Percentiles rank a stretch among this genome's conserved stretches.
Conservation (phyloP, 2,888 invertebrate species). For the Amphipoea lucens region DNA sequence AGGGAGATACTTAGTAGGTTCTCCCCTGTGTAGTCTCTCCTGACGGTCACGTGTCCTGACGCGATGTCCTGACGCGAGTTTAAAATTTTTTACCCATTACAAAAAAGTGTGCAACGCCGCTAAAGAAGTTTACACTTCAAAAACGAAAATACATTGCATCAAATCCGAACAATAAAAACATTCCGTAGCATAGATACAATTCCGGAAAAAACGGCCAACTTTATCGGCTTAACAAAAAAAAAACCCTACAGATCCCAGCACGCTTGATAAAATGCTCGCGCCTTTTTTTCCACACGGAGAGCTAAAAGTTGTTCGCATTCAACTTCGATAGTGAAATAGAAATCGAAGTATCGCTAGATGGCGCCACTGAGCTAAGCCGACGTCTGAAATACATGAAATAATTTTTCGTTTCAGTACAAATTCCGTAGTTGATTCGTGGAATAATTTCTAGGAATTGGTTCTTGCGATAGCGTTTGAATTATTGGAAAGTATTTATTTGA, state of each 20-base stretch:
- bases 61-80: too few relatives aligned
- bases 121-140: too few relatives aligned
- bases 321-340: slow-evolving; percentile 50
- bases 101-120: too few relatives aligned
- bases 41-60: too few relatives aligned
- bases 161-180: slow-evolving; percentile 21
- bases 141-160: not conserved
- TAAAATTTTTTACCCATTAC: too few relatives aligned
- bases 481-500: slow-evolving; percentile 29
- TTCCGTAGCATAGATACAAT: not conserved
- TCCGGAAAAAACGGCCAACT: slow-evolving; percentile 20
- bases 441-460: slow-evolving; percentile 30
- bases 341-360: slow-evolving; percentile 49
- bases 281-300: slow-evolving; percentile 56
- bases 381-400: slow-evolving; percentile 59
- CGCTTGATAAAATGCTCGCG: slow-evolving; percentile 49
- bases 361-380: slow-evolving; percentile 50
- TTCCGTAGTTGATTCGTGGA: slow-evolving; percentile 22
- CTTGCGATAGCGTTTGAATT: slow-evolving; percentile 27
- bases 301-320: slow-evolving; percentile 66
- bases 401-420: slow-evolving; percentile 41
- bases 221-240: slow-evolving; percentile 14
- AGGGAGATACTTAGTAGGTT: too few relatives aligned
- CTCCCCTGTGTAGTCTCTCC: too few relatives aligned
- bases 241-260: slow-evolving; percentile 44